Conservation (phyloP, 1,140 invertebrate species). For the Octopus bimaculoides region DNA sequence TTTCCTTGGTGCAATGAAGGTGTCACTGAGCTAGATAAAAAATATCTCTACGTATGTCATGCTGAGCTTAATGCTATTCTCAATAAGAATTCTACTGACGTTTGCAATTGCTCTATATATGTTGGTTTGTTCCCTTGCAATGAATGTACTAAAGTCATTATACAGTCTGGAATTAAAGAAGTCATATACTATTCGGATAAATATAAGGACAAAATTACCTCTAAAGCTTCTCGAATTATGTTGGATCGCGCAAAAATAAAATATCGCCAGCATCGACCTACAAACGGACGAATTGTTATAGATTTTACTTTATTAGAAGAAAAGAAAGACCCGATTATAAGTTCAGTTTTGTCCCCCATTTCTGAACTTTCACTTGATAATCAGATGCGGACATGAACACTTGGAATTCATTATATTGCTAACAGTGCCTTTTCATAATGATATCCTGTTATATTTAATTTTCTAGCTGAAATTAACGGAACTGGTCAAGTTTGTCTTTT, state of each 20-base stretch:
- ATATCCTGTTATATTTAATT: too few relatives aligned
- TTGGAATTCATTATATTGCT: too few relatives aligned
- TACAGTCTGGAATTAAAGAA: slow-evolving; percentile 85
- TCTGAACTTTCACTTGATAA: too few relatives aligned
- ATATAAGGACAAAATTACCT: slow-evolving; percentile 67
- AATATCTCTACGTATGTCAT: slow-evolving; percentile 90
- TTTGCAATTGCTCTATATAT: slow-evolving; percentile 81
- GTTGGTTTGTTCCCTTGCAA: slow-evolving; percentile 91
- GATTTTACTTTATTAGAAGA: too few relatives aligned
- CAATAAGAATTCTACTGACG: slow-evolving; percentile 79
- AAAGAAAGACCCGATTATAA: too few relatives aligned
- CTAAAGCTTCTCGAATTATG: slow-evolving; percentile 75
- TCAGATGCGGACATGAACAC: too few relatives aligned
- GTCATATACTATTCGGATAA: slow-evolving; percentile 77
- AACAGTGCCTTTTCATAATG: too few relatives aligned
- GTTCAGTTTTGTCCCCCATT: too few relatives aligned
- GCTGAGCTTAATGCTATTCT: slow-evolving; percentile 96
- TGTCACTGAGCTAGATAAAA: slow-evolving; percentile 66
- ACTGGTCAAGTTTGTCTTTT: too few relatives aligned
- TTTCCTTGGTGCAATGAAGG: slow-evolving; percentile 80
- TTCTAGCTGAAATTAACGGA: too few relatives aligned
- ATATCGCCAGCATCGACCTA: slow-evolving; percentile 51
- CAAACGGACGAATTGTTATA: too few relatives aligned
- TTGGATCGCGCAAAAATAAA: slow-evolving; percentile 72
- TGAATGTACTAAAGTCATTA: slow-evolving; percentile 95